Evolutionary conservation across 2,888 invertebrate species (phyloP), one percentile per base, ranked within the genome.

Genomic region (Cheilosia pagana): DNA sequence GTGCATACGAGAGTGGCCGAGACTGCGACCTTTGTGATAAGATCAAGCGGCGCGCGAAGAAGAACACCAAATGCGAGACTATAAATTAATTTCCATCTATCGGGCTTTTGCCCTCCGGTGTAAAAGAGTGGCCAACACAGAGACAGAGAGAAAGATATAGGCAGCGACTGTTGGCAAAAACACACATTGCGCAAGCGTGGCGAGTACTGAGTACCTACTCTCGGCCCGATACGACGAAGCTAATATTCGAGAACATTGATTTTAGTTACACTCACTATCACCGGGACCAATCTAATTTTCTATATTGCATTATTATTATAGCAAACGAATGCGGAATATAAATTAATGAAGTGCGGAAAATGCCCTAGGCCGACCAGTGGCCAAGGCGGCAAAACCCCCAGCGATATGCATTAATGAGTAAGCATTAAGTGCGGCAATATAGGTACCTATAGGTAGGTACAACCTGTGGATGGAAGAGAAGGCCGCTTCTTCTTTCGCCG

Each of bases 311-410:
- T 86, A 86, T 86, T 86, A 81, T 81, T 77, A 53, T 28, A 79
- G 72, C 81, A 86, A 86, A 81, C 86, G 86, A 86, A 86, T 86
- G 81, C 76, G 86, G 86, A 81, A 86, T 86, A 86, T 86, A 86
- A 86, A 86, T 81, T 72, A 86, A 86, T 86, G 86, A 86, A 81
- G 86, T 81, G 81, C 50, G 68, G 86, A 85, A 85, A 85, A 62
- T 86, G 53, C 81, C 86, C 81, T 77, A 19, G 62, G 78, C 60
- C 19, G 21, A 12, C 59, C 31, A 14, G 31, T 28, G 41, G 16
- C 41, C 41, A 4, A 16, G n/a, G 43, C 43, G n/a, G 23, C 48
- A 39, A 52, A 23, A 19, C 16, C 35, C n/a, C 16, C 28, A 60
- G 28, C 65, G 53, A 81, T 85, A 65, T 62, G 70, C 81, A 81